Evolutionary conservation across 2,888 invertebrate species (phyloP).

Genomic region (Caradrina kadenii): DNA sequence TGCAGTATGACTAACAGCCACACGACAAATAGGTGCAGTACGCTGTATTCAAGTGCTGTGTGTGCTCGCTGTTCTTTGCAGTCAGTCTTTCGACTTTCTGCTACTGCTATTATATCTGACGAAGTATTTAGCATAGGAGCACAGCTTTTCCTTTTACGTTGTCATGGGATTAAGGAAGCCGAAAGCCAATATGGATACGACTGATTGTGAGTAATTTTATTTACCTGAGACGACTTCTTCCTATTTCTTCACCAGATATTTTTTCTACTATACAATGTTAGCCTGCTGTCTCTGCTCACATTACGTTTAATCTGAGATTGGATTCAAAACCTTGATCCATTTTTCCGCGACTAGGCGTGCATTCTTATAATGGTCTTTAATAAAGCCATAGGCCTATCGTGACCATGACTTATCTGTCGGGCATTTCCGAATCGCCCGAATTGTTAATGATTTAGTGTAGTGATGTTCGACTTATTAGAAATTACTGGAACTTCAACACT

Average conservation of each 20-base stretch:
- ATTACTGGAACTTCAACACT: no score
- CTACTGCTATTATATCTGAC: slow-evolving; percentile 36
- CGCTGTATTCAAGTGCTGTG: slow-evolving; percentile 38
- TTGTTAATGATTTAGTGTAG: no score
- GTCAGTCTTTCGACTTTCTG: slow-evolving; percentile 39
- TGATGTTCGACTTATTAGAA: no score
- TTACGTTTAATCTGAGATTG: neutral
- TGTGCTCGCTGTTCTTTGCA: slow-evolving; percentile 30
- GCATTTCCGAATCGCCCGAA: neutral
- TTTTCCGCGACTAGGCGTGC: neutral
- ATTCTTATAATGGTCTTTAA: neutral
- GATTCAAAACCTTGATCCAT: neutral
- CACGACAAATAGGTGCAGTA: slow-evolving; percentile 28
- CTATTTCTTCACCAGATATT: slow-evolving; percentile 14
- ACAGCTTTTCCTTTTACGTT: slow-evolving; percentile 54
- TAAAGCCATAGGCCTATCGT: neutral
- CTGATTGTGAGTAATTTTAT: slow-evolving; percentile 45
- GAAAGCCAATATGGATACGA: slow-evolving; percentile 35
- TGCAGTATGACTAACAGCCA: slow-evolving; percentile 7
- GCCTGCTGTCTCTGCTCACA: slow-evolving; percentile 16
- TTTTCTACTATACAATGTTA: slow-evolving; percentile 16
- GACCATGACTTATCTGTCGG: neutral
- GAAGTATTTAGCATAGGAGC: slow-evolving; percentile 40
- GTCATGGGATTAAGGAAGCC: slow-evolving; percentile 39
- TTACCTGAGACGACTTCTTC: slow-evolving; percentile 16